These are phyloP conservation scores for Melinaea menophilus DNA, from an alignment of 2,888 invertebrate species.

Conservation along the genomic window DNA sequence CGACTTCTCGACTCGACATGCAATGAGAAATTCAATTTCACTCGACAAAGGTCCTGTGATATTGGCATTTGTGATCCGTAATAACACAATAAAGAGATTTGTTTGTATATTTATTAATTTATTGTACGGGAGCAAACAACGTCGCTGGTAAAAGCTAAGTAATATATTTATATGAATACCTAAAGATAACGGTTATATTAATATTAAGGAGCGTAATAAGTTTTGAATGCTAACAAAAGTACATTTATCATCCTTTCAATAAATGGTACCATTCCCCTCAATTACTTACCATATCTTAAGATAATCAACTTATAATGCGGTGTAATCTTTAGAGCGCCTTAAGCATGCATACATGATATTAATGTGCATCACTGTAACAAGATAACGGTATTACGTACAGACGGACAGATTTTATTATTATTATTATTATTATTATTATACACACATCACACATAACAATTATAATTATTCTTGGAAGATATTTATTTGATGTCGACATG, in stretches of 20 bases:
- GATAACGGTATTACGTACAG: background rate
- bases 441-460: no score
- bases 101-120: no score
- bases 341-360: conserved; percentile 11
- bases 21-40: conserved; percentile 26
- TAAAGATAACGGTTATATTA: no score
- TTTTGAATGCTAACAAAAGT: background rate
- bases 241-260: background rate
- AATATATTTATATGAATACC: no score
- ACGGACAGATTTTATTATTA: background rate
- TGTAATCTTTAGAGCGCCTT: conserved; percentile 15
- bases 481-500: no score
- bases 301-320: conserved; percentile 19
- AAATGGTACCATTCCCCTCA: conserved; percentile 10
- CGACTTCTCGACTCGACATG: conserved; percentile 5
- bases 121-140: no score
- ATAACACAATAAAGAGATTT: no score
- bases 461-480: no score
- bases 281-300: conserved; percentile 16
- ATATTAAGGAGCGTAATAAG: no score
- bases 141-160: no score
- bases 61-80: conserved; percentile 21
- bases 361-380: conserved; percentile 10
- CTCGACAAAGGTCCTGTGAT: conserved; percentile 29
- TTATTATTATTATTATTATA: background rate